Evolutionary conservation across 2,113 vertebrate genomes (phyloP).

Genomic region (Mustela nigripes): DNA sequence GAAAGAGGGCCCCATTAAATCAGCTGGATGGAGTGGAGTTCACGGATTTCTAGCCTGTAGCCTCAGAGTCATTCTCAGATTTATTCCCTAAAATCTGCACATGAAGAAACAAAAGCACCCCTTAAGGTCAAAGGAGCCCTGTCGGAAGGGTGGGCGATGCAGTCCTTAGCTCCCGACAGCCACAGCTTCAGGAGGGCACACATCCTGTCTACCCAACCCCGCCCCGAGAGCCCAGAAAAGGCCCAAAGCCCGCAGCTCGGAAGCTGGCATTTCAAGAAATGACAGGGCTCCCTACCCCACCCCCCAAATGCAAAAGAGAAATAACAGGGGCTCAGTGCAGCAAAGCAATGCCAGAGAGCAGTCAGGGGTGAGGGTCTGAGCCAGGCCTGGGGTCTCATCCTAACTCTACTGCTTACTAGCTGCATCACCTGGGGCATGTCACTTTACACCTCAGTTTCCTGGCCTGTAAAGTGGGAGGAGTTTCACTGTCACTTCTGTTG

Average conservation of each 20-base stretch:
- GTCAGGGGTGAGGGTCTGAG: neutral
- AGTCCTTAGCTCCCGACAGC: neutral
- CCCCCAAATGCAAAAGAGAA: neutral
- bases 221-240: neutral
- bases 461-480: neutral
- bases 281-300: too few relatives aligned
- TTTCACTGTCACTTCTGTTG: neutral
- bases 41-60: conserved; percentile 15
- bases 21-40: neutral
- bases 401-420: neutral
- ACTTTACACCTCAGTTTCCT: neutral
- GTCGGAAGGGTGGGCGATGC: neutral
- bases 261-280: neutral
- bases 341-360: neutral
- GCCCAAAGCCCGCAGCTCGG: neutral
- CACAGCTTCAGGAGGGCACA: neutral
- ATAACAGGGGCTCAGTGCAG: neutral
- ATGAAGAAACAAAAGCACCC: conserved; percentile 33
- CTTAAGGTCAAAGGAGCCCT: conserved; percentile 10
- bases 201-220: neutral
- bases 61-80: conserved; percentile 49
- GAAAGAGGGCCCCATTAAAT: neutral
- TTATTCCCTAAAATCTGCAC: conserved; percentile 39
- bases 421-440: neutral
- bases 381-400: neutral